Base-by-base conservation (phyloP, 1,140 invertebrate genomes). In the Pristionchus pacificus region DNA sequence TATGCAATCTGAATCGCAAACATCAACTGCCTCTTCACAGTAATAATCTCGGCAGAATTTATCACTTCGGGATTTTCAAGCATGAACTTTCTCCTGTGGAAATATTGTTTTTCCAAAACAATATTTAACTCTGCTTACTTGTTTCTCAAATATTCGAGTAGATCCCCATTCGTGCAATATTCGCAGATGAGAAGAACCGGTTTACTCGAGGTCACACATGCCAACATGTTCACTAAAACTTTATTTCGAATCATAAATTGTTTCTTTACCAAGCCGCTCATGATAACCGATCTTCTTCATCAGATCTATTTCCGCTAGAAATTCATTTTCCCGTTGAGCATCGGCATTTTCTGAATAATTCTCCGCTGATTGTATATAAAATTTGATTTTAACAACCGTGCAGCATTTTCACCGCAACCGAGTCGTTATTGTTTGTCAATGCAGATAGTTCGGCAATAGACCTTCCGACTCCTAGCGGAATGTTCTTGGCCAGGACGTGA, bases 121-220 rank as follows among this genome's bases (percentile, higher is more conserved):
- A n/a, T n/a, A n/a, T n/a, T n/a, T n/a, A n/a, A n/a, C n/a, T n/a
- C n/a, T n/a, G n/a, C n/a, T n/a, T n/a, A 78, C 31, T 84, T 72
- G 19, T 80, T 75, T 57, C 80, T 79, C 3, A 87, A 79, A 70
- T 84, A 86, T 29, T 83, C 77, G 30, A 86, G 75, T 85, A n/a
- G n/a, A n/a, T n/a, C n/a, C n/a, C n/a, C n/a, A n/a, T n/a, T n/a
- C n/a, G n/a, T n/a, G n/a, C n/a, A 77, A 73, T 87, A 85, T 76
- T 87, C 86, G 2, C 87, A 85, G 65, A 87, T 74, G 27, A 87
- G 77, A 77, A 85, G 87, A 55, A 85, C 78, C 3, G 86, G 86
- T 32, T 86, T 82, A 3, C 78, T 74, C 1, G 84, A 74, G n/a
- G 85, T 87, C 60, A 85, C 83, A 75, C 86, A 87, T 19, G 86